Base-by-base conservation (phyloP, 2,888 invertebrate species). In the Calameuta filiformis region DNA sequence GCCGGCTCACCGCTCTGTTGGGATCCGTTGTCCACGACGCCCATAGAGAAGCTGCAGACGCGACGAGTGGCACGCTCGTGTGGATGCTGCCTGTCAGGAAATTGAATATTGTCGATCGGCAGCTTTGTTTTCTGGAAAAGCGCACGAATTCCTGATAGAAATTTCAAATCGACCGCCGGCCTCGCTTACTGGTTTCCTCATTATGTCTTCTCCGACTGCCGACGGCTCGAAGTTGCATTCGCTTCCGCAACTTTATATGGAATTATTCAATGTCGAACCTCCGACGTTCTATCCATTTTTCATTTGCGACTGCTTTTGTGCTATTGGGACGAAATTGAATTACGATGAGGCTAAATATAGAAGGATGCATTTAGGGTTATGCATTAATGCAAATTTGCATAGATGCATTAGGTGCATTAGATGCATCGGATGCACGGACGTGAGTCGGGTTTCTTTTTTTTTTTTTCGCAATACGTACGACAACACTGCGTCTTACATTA, bases 1-100 rank as follows among this genome's bases (percentile, higher is more conserved):
- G 87, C 85, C 87, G 87, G 83, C 81, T 86, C 86, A 81, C 79
- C 79, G 79, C 77, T 81, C 73, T 78, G 75, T 31, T 31, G 31
- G 34, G 33, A 71, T 31, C 31, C 71, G 31, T 71, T 71, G 71
- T 71, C 71, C 71, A 23, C 71, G 71, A 71, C 15, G 71, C 23
- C 71, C 31, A 34, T 71, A 23, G 31, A 71, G 71, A 71, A 31
- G 37, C 35, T 69, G 74, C 34, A 31, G 37, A 23, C 69, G 40
- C 56, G 37, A 68, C 40, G 75, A 76, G 69, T 68, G 40, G 68
- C 75, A 71, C 35, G 76, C 31, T 74, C 75, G 75, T 31, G 40
- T 76, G 73, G 76, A 69, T 33, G 75, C 35, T 56, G 56, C 77
- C 77, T 77, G 40, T 69, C 74, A 69, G 73, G 77, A 80, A 81